Evolutionary conservation across 2,888 invertebrate species (phyloP).

Genomic region (Papilio gigon): DNA sequence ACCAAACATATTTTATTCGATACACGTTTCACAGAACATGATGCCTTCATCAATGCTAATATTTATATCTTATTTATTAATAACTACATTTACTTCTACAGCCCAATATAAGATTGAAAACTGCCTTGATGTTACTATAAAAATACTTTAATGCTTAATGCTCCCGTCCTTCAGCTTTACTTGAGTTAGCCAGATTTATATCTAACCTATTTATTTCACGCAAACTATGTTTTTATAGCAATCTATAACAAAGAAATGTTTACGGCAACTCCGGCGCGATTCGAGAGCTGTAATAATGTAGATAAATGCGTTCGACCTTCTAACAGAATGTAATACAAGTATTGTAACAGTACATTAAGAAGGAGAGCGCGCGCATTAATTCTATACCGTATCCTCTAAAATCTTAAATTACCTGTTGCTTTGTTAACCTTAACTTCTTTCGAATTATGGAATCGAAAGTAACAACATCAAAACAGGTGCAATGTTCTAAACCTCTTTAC

Average conservation of each 20-base stretch:
- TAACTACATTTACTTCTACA: background rate
- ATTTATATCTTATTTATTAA: background rate
- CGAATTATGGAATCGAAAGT: background rate
- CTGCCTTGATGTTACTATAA: constrained; percentile 10
- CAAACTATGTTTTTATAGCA: background rate
- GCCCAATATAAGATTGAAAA: background rate
- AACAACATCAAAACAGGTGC: background rate
- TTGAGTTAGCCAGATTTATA: background rate
- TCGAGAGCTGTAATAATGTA: background rate
- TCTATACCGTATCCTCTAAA: constrained; percentile 11
- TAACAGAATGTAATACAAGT: constrained; percentile 6
- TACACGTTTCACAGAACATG: background rate
- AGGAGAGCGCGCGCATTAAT: background rate
- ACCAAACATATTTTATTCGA: background rate
- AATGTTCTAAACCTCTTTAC: background rate
- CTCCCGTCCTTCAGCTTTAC: background rate
- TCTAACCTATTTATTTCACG: background rate
- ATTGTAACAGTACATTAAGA: background rate
- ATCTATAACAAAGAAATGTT: background rate
- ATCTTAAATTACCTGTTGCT: constrained; percentile 19
- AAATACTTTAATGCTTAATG: background rate
- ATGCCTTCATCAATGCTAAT: background rate
- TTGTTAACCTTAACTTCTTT: constrained; percentile 10
- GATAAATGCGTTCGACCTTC: background rate
- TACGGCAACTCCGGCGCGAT: background rate